phyloP scores from a whole-genome alignment of 2,888 invertebrate species.

The Cosmorhoe ocellata region DNA sequence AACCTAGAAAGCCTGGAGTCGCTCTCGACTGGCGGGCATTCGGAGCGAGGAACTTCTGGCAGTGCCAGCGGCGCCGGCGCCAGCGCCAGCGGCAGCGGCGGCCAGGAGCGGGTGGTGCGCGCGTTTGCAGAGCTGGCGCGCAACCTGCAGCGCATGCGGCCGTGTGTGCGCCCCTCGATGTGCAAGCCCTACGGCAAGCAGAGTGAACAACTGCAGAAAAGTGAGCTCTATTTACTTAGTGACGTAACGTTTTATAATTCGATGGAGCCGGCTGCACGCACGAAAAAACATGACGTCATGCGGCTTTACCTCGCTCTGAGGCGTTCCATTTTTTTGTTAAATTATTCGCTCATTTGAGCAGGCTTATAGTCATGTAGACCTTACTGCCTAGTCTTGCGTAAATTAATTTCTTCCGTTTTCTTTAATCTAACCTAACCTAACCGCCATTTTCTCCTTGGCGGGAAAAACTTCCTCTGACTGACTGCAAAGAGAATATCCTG shows the following conservation, averaged over 20 bases:
- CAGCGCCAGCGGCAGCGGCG: constrained; percentile 72
- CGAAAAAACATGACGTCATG: no score
- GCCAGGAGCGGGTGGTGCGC: constrained; percentile 92
- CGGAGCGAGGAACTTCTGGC: constrained; percentile 85
- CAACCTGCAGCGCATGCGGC: constrained; percentile 94
- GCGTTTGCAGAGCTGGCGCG: constrained; percentile 94
- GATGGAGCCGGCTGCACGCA: no score
- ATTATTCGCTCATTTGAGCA: no score
- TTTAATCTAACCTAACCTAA: no score
- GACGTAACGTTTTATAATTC: background rate
- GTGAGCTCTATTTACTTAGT: constrained; percentile 66
- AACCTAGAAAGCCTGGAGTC: constrained; percentile 88
- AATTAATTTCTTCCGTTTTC: no score
- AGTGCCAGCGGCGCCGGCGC: constrained; percentile 77
- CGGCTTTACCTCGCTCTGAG: no score
- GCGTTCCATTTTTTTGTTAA: no score
- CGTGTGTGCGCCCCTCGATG: constrained; percentile 93
- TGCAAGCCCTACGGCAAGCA: constrained; percentile 95
- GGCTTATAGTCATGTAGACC: no score
- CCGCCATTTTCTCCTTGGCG: no score
- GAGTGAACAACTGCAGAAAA: constrained; percentile 93
- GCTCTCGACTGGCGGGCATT: constrained; percentile 77
- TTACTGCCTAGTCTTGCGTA: no score
- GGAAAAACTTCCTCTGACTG: no score
- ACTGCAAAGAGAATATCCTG: no score